These are phyloP conservation scores for Lithodes maja DNA, from an alignment of 2,888 invertebrate genomes.

Conservation along the genomic window DNA sequence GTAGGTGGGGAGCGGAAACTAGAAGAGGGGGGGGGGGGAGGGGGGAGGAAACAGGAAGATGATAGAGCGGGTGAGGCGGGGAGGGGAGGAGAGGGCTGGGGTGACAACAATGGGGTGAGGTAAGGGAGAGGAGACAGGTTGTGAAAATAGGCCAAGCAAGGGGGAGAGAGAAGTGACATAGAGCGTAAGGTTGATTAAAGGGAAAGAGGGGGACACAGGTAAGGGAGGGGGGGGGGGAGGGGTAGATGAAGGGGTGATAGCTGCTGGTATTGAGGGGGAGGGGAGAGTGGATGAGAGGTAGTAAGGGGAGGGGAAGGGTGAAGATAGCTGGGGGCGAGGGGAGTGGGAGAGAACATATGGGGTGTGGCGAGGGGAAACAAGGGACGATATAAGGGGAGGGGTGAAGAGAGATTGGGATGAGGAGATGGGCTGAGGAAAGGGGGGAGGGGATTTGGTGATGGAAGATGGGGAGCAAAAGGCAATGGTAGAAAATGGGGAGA, in stretches of 20 bases:
- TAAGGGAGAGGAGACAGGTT: background rate
- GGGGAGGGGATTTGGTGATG: background rate
- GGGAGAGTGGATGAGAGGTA: background rate
- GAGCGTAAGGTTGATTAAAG: background rate
- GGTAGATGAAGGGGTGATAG: background rate
- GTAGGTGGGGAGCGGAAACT: slow-evolving; percentile 22
- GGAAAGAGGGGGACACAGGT: background rate
- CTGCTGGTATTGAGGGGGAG: background rate
- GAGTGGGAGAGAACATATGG: background rate
- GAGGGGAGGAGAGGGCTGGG: background rate
- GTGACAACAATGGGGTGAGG: background rate
- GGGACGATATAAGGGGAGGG: background rate
- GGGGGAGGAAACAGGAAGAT: slow-evolving; percentile 20
- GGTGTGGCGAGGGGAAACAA: background rate
- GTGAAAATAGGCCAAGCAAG: no score
- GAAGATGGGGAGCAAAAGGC: background rate
- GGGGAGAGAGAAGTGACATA: background rate
- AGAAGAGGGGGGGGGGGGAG: background rate
- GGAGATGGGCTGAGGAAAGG: background rate
- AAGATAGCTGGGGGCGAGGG: background rate
- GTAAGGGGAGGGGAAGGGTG: background rate
- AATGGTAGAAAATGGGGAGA: background rate
- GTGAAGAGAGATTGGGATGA: background rate
- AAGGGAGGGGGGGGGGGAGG: background rate
- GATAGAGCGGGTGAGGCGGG: slow-evolving; percentile 11